Base-by-base conservation (phyloP, 2,797 vertebrate genomes). In the Lophius americanus region DNA sequence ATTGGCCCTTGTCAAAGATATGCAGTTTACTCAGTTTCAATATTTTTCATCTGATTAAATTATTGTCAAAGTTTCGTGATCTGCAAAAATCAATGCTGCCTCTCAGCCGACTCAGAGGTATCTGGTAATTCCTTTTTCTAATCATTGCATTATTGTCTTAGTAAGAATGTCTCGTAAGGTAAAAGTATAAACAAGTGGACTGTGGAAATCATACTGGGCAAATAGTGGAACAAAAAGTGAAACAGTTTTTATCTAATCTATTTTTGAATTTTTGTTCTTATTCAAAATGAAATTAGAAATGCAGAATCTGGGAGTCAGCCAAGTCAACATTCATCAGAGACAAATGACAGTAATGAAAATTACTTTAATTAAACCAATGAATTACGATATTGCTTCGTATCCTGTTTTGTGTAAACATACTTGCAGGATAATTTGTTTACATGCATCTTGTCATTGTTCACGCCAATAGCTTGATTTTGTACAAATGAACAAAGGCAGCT, bases 401-500 rank as follows among this genome's bases (percentile, higher is more conserved):
- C 62, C 66, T 65, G 51, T 42, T 72, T 53, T 36, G 50, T 38
- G 62, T 49, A 42, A 53, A 68, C 70, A 59, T 57, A 70, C 83
- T 39, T 43, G 70, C 9, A 7, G 60, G 51, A 51, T 74, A 39
- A 52, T 82, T 74, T 79, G 79, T 81, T 76, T 70, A 58, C 54
- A 50, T 59, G 41, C 10, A 55, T 63, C 65, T 51, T 71, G 60
- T 75, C 62, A 76, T 81, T 60, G 67, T 69, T 37, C 57, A 42
- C 37, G 44, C 64, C 60, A 60, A 81, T 59, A 36, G 53, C 13
- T 52, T 81, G 65, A 60, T 65, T 64, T 50, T 73, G 58, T 73
- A 23, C 69, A 23, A 66, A 47, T 64, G 47, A 42, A 83, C 56
- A 64, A 73, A 69, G 53, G 59, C 46, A 38, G 59, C 35, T 6